Conservation (phyloP, 2,797 vertebrate genomes). For the Nannoperca obscura region DNA sequence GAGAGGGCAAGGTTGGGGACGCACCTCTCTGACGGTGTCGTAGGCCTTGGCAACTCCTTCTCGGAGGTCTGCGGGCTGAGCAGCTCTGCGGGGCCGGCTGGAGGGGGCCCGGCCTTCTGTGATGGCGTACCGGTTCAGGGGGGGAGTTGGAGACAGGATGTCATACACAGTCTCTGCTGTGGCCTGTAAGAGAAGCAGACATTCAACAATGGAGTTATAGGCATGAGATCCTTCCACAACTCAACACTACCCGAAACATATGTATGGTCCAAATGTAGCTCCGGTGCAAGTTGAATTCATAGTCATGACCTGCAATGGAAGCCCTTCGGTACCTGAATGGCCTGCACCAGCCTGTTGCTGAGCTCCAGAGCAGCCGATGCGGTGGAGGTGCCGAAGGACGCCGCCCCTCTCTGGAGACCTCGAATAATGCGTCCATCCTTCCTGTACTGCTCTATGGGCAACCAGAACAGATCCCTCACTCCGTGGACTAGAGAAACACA, state of each 20-base stretch:
- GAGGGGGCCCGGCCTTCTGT: slow-evolving; percentile 86
- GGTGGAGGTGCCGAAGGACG: slow-evolving; percentile 94
- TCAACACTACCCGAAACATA: neutral
- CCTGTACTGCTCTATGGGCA: slow-evolving; percentile 95
- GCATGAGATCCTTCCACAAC: neutral
- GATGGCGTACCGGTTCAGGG: slow-evolving; percentile 86
- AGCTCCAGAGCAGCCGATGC: slow-evolving; percentile 95
- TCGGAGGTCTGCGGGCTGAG: slow-evolving; percentile 92
- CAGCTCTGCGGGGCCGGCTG: slow-evolving; percentile 83
- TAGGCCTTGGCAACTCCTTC: slow-evolving; percentile 95
- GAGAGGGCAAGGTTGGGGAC: neutral
- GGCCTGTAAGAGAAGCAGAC: slow-evolving; percentile 80
- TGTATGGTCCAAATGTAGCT: neutral
- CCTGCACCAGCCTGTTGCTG: slow-evolving; percentile 95
- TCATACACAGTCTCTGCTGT: slow-evolving; percentile 96
- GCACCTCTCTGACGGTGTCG: slow-evolving; percentile 92
- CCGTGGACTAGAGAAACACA: slow-evolving; percentile 87
- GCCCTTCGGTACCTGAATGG: slow-evolving; percentile 89
- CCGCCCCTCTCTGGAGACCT: slow-evolving; percentile 94
- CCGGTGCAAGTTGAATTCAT: neutral
- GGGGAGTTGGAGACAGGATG: slow-evolving; percentile 92
- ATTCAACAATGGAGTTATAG: neutral
- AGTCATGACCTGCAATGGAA: neutral
- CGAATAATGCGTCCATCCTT: slow-evolving; percentile 94
- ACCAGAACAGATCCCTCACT: slow-evolving; percentile 94